Evolutionary conservation across 2,113 vertebrate genomes (phyloP), one percentile per base, ranked within the genome.

Genomic region (Numida meleagris): DNA sequence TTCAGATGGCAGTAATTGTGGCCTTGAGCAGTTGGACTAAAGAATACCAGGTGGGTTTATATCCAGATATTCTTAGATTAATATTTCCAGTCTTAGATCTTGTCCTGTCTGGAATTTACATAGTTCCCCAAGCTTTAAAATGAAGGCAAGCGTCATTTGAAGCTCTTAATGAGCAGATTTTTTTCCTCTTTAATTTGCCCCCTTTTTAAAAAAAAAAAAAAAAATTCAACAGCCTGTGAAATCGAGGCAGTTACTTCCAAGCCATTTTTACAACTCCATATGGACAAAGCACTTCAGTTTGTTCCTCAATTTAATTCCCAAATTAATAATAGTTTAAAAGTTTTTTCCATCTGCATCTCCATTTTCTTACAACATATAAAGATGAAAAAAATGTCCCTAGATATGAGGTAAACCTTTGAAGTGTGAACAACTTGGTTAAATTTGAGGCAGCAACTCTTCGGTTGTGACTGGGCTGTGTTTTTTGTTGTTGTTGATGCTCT

Each of bases 81-180:
- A 31, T 95, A 82, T 80, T 94, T 86, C 68, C 21, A 61, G 24
- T 63, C n/a, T 74, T 83, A 48, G n/a, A 14, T 85, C 42, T 94
- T 95, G 51, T 93, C n/a, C 53, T 89, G 33, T 59, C 46, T 87
- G 87, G 46, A 91, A 63, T 94, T 86, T 79, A 80, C 67, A 6
- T 57, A 6, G 6, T 70, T 92, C 45, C 29, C 33, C 5, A 7
- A 84, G n/a, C 55, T 71, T 92, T 46, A 83, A 86, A 66, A 36
- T 43, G 66, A 89, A 92, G 43, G 34, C 31, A 61, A 31, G 16
- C 40, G 34, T 53, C 20, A 50, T 88, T 71, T 91, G 68, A 70
- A 14, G 9, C 18, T 88, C 59, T 42, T 90, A 85, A 82, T 65
- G 31, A 90, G 18, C 42, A 34, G 11, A 42, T 61, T 57, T 34